Evolutionary conservation across 2,797 vertebrate species (phyloP).

Genomic region (Forpus xanthops): DNA sequence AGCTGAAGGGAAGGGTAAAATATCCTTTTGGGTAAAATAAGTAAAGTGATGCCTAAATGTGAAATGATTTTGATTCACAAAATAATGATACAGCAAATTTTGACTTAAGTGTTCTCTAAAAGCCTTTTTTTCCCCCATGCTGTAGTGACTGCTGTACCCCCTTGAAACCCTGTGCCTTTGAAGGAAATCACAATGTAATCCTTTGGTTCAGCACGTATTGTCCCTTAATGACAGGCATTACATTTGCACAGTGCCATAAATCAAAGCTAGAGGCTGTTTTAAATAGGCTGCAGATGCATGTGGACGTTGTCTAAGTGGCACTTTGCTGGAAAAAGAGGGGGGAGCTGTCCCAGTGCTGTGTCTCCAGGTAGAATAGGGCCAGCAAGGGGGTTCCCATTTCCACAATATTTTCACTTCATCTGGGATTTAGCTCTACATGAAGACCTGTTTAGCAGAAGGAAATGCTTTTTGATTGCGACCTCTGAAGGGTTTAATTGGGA

Average conservation of each 20-base stretch:
- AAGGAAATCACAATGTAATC: slow-evolving; percentile 59
- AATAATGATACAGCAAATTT: background rate
- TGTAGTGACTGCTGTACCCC: background rate
- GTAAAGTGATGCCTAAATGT: background rate
- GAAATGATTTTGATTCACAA: slow-evolving; percentile 9
- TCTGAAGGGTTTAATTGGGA: slow-evolving; percentile 55
- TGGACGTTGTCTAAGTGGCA: slow-evolving; percentile 56
- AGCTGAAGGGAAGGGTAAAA: background rate
- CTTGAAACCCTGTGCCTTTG: background rate
- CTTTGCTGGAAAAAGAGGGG: slow-evolving; percentile 4
- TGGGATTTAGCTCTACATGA: background rate
- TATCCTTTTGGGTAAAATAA: background rate
- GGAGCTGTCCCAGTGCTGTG: background rate
- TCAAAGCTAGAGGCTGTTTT: slow-evolving; percentile 66
- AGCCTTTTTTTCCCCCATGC: background rate
- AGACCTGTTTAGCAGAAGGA: slow-evolving; percentile 18
- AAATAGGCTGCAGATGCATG: slow-evolving; percentile 66
- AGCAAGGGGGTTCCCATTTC: slow-evolving; percentile 6
- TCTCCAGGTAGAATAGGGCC: background rate
- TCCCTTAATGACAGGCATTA: slow-evolving; percentile 68
- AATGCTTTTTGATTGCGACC: background rate
- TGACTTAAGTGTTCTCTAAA: background rate
- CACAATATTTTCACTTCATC: background rate
- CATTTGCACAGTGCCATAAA: slow-evolving; percentile 69
- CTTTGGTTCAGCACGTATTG: slow-evolving; percentile 49